A percentile compares a stretch with the other conserved stretches of the same genome.
Conservation (phyloP, 2,888 invertebrate genomes). For the Agriopis marginaria region DNA sequence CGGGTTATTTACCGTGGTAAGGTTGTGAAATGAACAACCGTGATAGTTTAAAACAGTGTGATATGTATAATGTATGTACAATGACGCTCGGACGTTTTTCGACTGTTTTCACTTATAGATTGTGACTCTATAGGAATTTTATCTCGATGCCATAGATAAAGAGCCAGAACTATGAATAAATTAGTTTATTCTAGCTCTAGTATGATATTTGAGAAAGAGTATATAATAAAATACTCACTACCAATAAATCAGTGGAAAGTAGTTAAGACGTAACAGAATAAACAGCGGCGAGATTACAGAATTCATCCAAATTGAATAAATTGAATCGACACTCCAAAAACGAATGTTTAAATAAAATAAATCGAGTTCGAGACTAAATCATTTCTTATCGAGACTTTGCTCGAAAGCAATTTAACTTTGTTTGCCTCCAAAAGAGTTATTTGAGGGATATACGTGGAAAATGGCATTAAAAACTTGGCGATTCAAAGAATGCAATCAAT, state of each 20-base stretch:
- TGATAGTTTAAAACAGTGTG: too few species aligned
- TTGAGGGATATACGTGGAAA: conserved; percentile 23
- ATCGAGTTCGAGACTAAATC: conserved; percentile 49
- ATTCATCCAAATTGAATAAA: conserved; percentile 45
- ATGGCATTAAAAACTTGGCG: not conserved
- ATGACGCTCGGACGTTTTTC: too few species aligned
- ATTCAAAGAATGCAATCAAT: not conserved
- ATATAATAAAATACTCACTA: not conserved
- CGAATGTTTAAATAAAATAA: conserved; percentile 45
- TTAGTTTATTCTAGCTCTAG: too few species aligned
- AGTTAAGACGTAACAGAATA: conserved; percentile 32
- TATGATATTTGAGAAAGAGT: too few species aligned
- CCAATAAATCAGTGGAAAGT: conserved; percentile 29
- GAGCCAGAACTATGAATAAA: too few species aligned
- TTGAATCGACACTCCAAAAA: conserved; percentile 43
- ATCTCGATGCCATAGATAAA: too few species aligned
- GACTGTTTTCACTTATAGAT: too few species aligned
- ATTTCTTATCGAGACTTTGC: conserved; percentile 50
- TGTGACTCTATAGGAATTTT: too few species aligned
- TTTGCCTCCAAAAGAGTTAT: conserved; percentile 46
- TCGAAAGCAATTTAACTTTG: conserved; percentile 51
- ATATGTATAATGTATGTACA: too few species aligned
- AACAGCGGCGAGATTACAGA: conserved; percentile 32
- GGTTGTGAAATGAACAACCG: too few species aligned
- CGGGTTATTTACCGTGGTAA: too few species aligned